Base-by-base conservation (phyloP, 92 coral and sea anemone species). In the Galaxea fascicularis region DNA sequence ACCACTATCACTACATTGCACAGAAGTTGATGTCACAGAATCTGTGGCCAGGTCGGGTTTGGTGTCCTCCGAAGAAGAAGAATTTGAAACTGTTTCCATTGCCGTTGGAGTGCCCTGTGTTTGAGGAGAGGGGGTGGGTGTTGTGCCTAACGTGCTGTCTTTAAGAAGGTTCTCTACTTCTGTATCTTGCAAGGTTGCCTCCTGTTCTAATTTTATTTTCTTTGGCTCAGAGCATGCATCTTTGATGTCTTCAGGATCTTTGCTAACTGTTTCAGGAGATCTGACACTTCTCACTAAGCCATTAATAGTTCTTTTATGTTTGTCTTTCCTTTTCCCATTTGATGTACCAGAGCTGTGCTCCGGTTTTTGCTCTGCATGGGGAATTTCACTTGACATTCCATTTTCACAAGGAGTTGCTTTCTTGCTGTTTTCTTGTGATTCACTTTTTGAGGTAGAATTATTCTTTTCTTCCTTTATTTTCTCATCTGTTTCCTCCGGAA, bases 141-240 rank as follows among this genome's bases (percentile, higher is more conserved):
- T 81, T 84, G 90, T 82, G 18, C 39, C 82, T 47, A 73, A 78
- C 9, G 79, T 62, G 49, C 73, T 66, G 24, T 88, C 74, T 54
- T 74, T 83, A 5, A 91, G 73, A 59, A 87, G 69, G 16, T 82
- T 62, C 51, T 87, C 84, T 52, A 94, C 91, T 58, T 87, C 92
- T 20, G 80, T 79, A 49, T 85, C 85, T 65, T 74, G 93, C 72
- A 89, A 71, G 4, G 90, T 91, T 68, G 82, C 79, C 28, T 93
- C 97, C 29, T 85, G 88, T 85, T 92, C 98, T 65, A 92, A 54
- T 87, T 92, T 94, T n/a, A 90, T 76, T 66, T 89, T 90, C 74
- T 94, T 94, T 10, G 86, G 71, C 8, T 93, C 75, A 52, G 98
- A 90, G 47, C 76, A 78, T 6, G 68, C 74, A 13, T 54, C 83